Conservation (phyloP, 2,113 vertebrate species). For the Egretta garzetta region DNA sequence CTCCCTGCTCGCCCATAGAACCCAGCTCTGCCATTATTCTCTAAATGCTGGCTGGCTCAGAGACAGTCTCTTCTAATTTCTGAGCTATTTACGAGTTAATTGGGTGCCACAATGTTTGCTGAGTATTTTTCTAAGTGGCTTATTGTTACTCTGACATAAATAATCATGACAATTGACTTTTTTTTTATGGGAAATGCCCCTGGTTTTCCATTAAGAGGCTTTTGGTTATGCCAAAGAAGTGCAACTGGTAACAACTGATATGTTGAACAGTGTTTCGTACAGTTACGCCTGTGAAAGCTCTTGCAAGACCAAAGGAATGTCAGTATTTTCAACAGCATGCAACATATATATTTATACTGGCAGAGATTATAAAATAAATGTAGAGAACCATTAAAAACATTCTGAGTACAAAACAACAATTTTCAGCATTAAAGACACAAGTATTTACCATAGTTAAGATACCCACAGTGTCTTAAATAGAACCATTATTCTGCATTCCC, state of each 20-base stretch:
- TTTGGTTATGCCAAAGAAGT: background rate
- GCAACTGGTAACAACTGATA: background rate
- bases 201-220: background rate
- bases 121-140: background rate
- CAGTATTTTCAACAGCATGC: background rate
- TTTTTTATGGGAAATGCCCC: background rate
- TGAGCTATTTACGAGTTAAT: background rate
- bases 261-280: rapidly evolving
- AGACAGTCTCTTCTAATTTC: background rate
- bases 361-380: background rate
- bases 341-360: background rate
- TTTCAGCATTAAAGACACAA: background rate
- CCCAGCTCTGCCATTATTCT: background rate
- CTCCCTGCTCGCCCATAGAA: background rate
- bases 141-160: background rate
- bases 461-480: background rate
- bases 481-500: slow-evolving; percentile 5
- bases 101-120: background rate
- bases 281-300: background rate
- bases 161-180: background rate
- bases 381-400: background rate
- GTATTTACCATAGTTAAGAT: background rate
- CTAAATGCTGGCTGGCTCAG: background rate
- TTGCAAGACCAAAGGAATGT: background rate
- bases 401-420: background rate